Conservation (phyloP, 2,888 invertebrate species). For the Ormia ochracea region DNA sequence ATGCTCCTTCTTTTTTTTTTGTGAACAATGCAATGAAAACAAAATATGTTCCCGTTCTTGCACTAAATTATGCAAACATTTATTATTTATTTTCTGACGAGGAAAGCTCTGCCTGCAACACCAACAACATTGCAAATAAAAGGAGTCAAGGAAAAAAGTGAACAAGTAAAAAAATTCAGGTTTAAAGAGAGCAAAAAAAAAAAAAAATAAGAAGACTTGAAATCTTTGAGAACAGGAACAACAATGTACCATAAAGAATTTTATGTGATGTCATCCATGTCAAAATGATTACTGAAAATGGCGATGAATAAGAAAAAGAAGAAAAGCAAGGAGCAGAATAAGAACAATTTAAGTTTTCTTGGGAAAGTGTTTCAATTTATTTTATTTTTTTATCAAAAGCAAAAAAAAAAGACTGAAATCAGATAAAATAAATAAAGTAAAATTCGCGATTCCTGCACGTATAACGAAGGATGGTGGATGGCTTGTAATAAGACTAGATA, state of each 20-base stretch:
- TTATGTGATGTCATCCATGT: slow-evolving; percentile 51
- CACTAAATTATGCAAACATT: slow-evolving; percentile 56
- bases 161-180: slow-evolving; percentile 27
- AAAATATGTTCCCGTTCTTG: slow-evolving; percentile 21
- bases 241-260: slow-evolving; percentile 32
- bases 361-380: slow-evolving; percentile 39
- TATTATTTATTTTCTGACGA: slow-evolving; percentile 46
- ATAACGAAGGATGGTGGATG: slow-evolving; percentile 9
- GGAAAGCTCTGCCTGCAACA: slow-evolving; percentile 23
- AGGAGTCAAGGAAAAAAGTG: background rate
- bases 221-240: background rate
- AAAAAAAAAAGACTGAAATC: background rate
- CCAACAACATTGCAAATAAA: background rate
- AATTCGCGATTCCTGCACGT: slow-evolving; percentile 35
- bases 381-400: background rate
- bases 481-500: slow-evolving; percentile 44
- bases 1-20: no score
- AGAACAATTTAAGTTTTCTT: slow-evolving; percentile 37
- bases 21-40: background rate
- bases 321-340: no score
- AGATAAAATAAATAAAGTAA: slow-evolving; percentile 38
- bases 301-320: background rate
- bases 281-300: slow-evolving; percentile 42
- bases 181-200: slow-evolving; percentile 26
- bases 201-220: background rate